Evolutionary conservation across 2,113 vertebrate species (phyloP), one percentile per base, ranked within the genome.

Genomic region (Macquaria ambigua): DNA sequence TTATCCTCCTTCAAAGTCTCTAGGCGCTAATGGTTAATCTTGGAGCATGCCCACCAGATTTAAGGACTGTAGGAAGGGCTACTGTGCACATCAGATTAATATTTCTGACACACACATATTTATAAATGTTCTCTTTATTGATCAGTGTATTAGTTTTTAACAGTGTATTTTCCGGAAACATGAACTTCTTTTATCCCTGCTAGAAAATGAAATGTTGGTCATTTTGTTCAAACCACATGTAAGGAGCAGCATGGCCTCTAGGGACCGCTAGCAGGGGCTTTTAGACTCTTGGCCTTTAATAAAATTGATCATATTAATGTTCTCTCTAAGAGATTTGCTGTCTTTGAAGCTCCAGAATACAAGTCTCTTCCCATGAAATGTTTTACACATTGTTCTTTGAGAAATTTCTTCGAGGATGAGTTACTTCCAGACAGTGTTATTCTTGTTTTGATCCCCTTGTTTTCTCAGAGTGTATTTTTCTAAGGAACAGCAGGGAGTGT

Each of bases 401-500:
- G 46, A 83, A 67, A 74, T 89, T 25, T 86, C 61, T 69, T 79
- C 7, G 34, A 75, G 64, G 50, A 71, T 46, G 58, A 79, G 70
- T 84, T 25, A 56, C 78, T 90, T 91, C 84, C 84, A 75, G 34
- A 79, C 86, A 90, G 88, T 93, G 87, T 93, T 93, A 37, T 62
- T 87, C 4, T 52, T 74, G 1, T 53, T 79, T 72, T 85, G 16
- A 52, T 63, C 67, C 64, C 56, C 58, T 63, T 74, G 37, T 89
- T 92, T 84, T 73, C 77, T 69, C 62, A 70, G 28, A 82, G 88
- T 81, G 77, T 87, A 81, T 85, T 87, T 89, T 89, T 90, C 81
- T 88, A 88, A 87, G 74, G 83, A 90, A 87, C 87, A 86, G 75
- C 93, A 91, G 94, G 92, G 91, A 88, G 74, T 83, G 79, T 87